Percentiles rank a stretch among this genome's conserved stretches.
phyloP scores from a whole-genome alignment of 2,797 vertebrate species.

The Pyrocephalus nanus region DNA sequence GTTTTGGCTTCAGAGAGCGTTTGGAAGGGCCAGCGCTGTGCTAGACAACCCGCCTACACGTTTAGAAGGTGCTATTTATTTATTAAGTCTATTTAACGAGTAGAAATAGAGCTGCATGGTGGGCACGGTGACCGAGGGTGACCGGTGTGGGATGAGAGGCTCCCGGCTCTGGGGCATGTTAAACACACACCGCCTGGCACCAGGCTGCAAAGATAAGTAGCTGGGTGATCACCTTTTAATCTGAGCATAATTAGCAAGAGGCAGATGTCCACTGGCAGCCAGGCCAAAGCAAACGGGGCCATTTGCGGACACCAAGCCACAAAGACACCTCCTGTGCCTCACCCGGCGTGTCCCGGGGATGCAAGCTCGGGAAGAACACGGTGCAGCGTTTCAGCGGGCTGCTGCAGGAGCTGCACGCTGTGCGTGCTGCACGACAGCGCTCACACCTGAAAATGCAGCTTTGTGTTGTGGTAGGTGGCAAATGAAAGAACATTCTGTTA shows the following conservation, averaged over 20 bases:
- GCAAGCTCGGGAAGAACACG: background rate
- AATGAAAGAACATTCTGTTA: conserved; percentile 21
- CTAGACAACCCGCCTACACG: background rate
- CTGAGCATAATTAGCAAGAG: background rate
- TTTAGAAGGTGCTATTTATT: conserved; percentile 55
- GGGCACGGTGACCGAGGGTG: background rate
- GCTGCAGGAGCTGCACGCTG: background rate
- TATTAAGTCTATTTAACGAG: conserved; percentile 11
- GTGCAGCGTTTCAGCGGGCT: background rate
- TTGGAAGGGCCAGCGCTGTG: background rate
- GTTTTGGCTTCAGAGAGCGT: background rate
- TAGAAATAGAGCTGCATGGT: conserved; percentile 42
- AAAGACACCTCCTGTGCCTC: background rate
- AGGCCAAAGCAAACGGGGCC: background rate
- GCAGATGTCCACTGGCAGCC: background rate
- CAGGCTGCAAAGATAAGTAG: background rate
- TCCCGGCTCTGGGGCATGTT: background rate
- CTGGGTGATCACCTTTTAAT: conserved; percentile 27
- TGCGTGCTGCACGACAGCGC: fast-evolving
- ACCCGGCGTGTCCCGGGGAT: background rate
- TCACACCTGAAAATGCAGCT: background rate
- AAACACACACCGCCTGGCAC: background rate
- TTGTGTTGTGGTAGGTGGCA: background rate
- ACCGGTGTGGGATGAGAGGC: background rate
- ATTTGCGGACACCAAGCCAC: background rate